phyloP scores from a whole-genome alignment of 2,888 invertebrate genomes.

The Dolomedes plantarius region DNA sequence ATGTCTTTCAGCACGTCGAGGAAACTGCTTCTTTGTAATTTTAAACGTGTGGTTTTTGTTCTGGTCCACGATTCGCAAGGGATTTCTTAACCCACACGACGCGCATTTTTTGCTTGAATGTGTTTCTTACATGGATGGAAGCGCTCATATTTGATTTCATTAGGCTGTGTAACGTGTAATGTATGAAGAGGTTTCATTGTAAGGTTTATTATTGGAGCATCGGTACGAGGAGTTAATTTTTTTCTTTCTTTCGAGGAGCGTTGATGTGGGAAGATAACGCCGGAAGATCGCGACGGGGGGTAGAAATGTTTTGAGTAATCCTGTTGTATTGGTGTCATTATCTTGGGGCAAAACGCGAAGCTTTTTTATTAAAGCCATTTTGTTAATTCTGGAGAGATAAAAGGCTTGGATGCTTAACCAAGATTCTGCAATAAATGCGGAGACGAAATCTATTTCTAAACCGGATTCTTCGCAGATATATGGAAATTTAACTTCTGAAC shows the following conservation, averaged over 20 bases:
- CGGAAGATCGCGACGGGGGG: not conserved
- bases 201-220: slow-evolving; percentile 6
- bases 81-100: slow-evolving; percentile 10
- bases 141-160: not conserved
- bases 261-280: slow-evolving; percentile 4
- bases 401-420: too few species aligned
- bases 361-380: not conserved
- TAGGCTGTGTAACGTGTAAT: not conserved
- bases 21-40: slow-evolving; percentile 5
- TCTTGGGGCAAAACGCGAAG: not conserved
- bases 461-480: too few species aligned
- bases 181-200: slow-evolving; percentile 3
- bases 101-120: not conserved
- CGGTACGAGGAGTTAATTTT: not conserved
- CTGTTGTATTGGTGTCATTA: slow-evolving; percentile 1
- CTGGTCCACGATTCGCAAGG: not conserved
- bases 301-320: not conserved
- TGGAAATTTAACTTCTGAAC: too few species aligned
- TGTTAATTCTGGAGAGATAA: too few species aligned
- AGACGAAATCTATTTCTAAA: too few species aligned
- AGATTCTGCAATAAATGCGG: too few species aligned
- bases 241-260: not conserved
- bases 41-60: slow-evolving; percentile 15
- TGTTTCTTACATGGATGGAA: not conserved
- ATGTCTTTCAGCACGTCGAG: not conserved